Conservation (phyloP, 2,888 invertebrate genomes). For the Cheilosia scutellata region DNA sequence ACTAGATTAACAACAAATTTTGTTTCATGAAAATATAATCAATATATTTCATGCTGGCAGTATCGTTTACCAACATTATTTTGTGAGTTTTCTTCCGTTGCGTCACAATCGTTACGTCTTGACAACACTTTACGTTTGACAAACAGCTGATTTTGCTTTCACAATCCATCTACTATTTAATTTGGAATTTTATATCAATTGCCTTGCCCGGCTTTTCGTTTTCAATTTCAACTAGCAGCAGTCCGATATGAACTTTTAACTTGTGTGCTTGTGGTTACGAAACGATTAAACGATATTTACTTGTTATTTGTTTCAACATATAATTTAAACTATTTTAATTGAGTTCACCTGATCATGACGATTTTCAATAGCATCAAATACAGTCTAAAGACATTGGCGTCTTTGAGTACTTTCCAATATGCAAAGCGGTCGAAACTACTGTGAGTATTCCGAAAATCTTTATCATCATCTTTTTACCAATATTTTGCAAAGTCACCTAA, state of each 20-base stretch:
- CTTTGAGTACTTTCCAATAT: conserved; percentile 80
- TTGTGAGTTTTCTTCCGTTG: too few species aligned
- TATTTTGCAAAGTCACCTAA: conserved; percentile 50
- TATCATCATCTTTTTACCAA: neutral
- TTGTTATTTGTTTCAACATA: conserved; percentile 8
- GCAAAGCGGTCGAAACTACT: conserved; percentile 75
- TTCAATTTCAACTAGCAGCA: conserved; percentile 3
- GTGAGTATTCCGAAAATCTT: conserved; percentile 44
- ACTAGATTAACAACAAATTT: too few species aligned
- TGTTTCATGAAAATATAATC: too few species aligned
- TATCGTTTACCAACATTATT: too few species aligned
- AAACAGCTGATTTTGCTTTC: conserved; percentile 30
- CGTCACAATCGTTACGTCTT: too few species aligned
- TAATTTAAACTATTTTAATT: conserved; percentile 14
- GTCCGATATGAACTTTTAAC: conserved; percentile 42
- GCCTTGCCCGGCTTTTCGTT: neutral
- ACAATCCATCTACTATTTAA: neutral
- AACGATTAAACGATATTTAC: neutral
- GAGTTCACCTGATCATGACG: conserved; percentile 45
- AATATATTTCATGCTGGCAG: too few species aligned
- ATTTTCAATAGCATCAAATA: conserved; percentile 77
- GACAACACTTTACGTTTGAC: conserved; percentile 41
- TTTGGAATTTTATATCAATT: neutral
- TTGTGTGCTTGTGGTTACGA: neutral
- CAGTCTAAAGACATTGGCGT: conserved; percentile 78